phyloP scores from a whole-genome alignment of 2,888 invertebrate genomes.

The Nomada ferruginata region DNA sequence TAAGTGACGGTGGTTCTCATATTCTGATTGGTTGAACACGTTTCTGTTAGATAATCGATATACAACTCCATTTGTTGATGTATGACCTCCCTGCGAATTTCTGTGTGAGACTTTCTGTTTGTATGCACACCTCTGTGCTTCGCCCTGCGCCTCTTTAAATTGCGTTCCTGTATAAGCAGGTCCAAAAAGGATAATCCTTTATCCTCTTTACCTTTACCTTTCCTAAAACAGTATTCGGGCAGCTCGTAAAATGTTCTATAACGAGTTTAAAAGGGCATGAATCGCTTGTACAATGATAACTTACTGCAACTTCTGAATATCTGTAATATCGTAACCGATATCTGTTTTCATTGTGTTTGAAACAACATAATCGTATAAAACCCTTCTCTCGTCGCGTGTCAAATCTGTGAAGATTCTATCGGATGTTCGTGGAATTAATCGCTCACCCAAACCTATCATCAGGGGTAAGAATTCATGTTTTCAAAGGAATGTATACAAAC shows the following conservation, averaged over 20 bases:
- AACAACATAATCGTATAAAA: slow-evolving; percentile 81
- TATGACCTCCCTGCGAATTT: slow-evolving; percentile 82
- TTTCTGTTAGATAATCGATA: slow-evolving; percentile 72
- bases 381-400: slow-evolving; percentile 81
- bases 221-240: slow-evolving; percentile 47
- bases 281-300: slow-evolving; percentile 42
- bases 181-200: slow-evolving; percentile 76
- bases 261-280: background rate
- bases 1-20: background rate
- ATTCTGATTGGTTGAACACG: background rate
- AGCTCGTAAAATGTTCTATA: background rate
- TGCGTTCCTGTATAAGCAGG: slow-evolving; percentile 79
- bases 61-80: slow-evolving; percentile 82
- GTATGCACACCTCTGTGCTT: slow-evolving; percentile 82
- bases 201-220: slow-evolving; percentile 50
- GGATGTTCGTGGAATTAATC: slow-evolving; percentile 82
- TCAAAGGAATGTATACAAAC: slow-evolving; percentile 38
- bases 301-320: slow-evolving; percentile 74
- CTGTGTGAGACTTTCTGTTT: slow-evolving; percentile 81
- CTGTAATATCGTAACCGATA: slow-evolving; percentile 79
- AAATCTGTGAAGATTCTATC: slow-evolving; percentile 82
- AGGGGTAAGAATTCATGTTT: slow-evolving; percentile 71
- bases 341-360: slow-evolving; percentile 78
- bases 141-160: slow-evolving; percentile 80
- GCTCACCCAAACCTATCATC: slow-evolving; percentile 78